phyloP scores from a whole-genome alignment of 2,888 invertebrate genomes.

The Priocnemis perturbator region DNA sequence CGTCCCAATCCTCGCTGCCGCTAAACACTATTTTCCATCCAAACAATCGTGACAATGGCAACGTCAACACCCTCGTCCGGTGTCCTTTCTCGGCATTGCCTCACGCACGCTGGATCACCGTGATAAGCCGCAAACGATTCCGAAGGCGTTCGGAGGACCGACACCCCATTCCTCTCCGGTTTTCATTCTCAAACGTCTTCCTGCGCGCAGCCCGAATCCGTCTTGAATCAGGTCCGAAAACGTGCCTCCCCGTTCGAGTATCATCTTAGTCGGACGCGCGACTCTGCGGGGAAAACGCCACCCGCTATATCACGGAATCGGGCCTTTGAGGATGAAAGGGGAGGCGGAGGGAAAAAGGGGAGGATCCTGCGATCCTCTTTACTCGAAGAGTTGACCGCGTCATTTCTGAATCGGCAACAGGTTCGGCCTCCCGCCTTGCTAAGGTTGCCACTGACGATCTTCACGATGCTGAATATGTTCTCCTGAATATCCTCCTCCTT shows the following conservation, averaged over 20 bases:
- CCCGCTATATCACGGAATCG: neutral
- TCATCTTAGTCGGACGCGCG: constrained; percentile 50
- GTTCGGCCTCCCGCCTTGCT: constrained; percentile 42
- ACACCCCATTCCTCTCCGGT: neutral
- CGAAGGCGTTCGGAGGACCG: constrained; percentile 18
- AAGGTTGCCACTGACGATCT: constrained; percentile 39
- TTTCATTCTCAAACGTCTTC: neutral
- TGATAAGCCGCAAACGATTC: constrained; percentile 21
- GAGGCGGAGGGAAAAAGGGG: too few relatives aligned
- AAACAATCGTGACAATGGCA: constrained; percentile 47
- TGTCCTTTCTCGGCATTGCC: constrained; percentile 20
- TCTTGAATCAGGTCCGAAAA: constrained; percentile 32
- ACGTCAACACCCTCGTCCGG: constrained; percentile 15
- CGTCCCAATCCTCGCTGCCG: neutral
- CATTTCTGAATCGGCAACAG: constrained; percentile 52
- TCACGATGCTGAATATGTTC: constrained; percentile 51
- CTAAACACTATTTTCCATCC: constrained; percentile 41
- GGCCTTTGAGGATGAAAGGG: neutral
- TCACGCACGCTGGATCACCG: constrained; percentile 7
- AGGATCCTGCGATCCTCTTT: constrained; percentile 29
- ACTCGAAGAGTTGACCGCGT: constrained; percentile 27
- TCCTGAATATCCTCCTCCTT: constrained; percentile 18
- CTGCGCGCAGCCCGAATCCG: neutral
- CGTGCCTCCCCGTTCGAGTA: constrained; percentile 55
- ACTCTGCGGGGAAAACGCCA: constrained; percentile 44